Conservation (phyloP, 2,797 vertebrate genomes). For the Alosa sapidissima region DNA sequence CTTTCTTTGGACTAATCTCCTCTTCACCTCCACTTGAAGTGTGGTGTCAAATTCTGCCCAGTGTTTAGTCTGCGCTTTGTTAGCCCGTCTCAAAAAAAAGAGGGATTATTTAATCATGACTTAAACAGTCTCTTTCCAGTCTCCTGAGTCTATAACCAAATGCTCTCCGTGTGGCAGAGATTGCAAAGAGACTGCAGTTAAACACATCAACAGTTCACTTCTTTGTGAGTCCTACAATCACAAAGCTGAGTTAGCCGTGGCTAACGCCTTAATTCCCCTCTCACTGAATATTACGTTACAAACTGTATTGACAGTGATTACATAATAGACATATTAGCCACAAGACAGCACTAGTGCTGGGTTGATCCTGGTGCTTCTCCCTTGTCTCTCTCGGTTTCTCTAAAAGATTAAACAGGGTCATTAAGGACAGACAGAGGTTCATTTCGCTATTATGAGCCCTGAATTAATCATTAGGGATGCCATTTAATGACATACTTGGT, state of each 20-base stretch:
- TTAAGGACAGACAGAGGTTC: slow-evolving; percentile 81
- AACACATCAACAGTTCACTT: slow-evolving; percentile 1
- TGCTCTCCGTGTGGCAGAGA: neutral
- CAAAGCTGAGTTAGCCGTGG: neutral
- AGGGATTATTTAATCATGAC: slow-evolving; percentile 55
- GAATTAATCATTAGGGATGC: slow-evolving; percentile 87
- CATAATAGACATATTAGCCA: slow-evolving; percentile 21
- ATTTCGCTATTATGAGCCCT: slow-evolving; percentile 80
- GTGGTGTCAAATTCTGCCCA: slow-evolving; percentile 63
- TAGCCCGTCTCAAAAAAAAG: slow-evolving; percentile 54
- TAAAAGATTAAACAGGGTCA: slow-evolving; percentile 80
- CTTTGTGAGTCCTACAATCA: neutral
- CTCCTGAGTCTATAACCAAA: slow-evolving; percentile 12
- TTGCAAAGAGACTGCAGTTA: neutral
- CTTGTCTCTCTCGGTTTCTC: slow-evolving; percentile 66
- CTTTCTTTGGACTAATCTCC: slow-evolving; percentile 66
- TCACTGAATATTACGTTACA: slow-evolving; percentile 34
- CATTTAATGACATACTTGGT: slow-evolving; percentile 85
- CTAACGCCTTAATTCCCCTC: slow-evolving; percentile 3
- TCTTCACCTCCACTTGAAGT: slow-evolving; percentile 61
- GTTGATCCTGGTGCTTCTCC: slow-evolving; percentile 11
- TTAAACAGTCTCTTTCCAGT: slow-evolving; percentile 43
- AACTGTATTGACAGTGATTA: slow-evolving; percentile 19
- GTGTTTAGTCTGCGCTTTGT: slow-evolving; percentile 65
- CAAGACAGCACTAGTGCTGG: slow-evolving; percentile 31